phyloP scores from a whole-genome alignment of 2,888 invertebrate genomes.

The Drosophila crucigera region DNA sequence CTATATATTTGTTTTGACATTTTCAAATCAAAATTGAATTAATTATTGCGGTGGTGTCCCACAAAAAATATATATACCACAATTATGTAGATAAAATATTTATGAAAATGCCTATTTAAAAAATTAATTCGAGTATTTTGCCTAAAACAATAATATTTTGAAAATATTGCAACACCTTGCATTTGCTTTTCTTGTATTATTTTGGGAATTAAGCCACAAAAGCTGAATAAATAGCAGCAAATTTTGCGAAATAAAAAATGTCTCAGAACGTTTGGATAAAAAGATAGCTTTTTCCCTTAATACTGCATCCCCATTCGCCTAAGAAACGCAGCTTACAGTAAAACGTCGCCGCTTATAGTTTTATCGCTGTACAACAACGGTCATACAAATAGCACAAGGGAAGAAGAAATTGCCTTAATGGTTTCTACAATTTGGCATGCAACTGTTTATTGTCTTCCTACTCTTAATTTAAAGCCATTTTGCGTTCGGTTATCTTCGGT shows the following conservation, averaged over 20 bases:
- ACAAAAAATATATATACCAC: constrained; percentile 15
- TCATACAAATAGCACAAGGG: not conserved
- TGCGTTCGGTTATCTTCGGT: not conserved
- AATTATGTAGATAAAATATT: constrained; percentile 4
- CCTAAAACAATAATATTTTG: not conserved
- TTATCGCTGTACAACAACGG: not conserved
- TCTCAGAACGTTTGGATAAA: not conserved
- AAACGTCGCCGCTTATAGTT: not conserved
- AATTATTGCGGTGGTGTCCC: constrained; percentile 22
- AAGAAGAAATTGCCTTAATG: not conserved
- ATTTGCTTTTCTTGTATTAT: not conserved
- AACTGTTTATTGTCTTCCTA: not conserved
- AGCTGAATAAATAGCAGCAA: not conserved
- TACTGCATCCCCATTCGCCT: not conserved
- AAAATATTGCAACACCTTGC: not conserved
- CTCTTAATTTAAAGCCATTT: not conserved
- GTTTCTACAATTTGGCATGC: not conserved
- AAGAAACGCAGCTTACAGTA: too few relatives aligned
- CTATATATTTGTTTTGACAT: constrained; percentile 27
- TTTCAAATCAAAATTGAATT: constrained; percentile 45
- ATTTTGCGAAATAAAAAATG: not conserved
- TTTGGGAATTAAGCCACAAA: not conserved
- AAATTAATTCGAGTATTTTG: not conserved
- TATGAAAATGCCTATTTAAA: not conserved
- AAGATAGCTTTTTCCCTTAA: not conserved